phyloP scores from a whole-genome alignment of 2,113 vertebrate species.

The Callopanchax toddi region DNA sequence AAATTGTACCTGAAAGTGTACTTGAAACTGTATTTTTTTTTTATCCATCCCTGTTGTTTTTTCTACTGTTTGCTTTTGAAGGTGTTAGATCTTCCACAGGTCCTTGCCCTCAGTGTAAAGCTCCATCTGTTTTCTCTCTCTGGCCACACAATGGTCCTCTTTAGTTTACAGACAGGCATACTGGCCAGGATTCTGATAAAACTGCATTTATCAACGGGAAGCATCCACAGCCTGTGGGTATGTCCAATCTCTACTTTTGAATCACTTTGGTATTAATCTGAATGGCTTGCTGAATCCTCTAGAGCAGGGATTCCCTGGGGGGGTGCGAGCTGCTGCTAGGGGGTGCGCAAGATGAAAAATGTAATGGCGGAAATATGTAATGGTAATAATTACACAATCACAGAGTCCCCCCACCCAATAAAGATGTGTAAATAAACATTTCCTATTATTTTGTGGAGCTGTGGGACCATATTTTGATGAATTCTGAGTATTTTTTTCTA shows the following conservation, averaged over 20 bases:
- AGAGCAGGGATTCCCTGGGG: background rate
- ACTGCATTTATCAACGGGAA: constrained; percentile 60
- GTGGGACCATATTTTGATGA: too few species aligned
- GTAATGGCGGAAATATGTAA: too few species aligned
- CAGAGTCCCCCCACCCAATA: too few species aligned
- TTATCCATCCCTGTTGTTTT: constrained; percentile 16
- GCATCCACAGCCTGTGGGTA: constrained; percentile 48
- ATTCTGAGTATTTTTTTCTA: too few species aligned
- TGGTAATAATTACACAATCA: too few species aligned
- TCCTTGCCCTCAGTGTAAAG: constrained; percentile 26
- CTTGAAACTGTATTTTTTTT: too few species aligned
- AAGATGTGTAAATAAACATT: too few species aligned
- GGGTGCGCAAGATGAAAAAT: too few species aligned
- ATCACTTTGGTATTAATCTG: constrained; percentile 57
- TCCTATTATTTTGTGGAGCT: too few species aligned
- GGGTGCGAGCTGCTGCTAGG: too few species aligned
- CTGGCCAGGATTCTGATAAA: constrained; percentile 55
- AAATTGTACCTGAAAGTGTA: background rate
- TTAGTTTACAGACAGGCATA: constrained; percentile 56
- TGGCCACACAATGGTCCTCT: constrained; percentile 34
- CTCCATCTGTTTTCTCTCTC: constrained; percentile 22
- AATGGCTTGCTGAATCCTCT: constrained; percentile 40
- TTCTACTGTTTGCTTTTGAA: constrained; percentile 6
- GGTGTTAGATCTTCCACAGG: constrained; percentile 13
- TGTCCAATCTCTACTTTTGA: constrained; percentile 42